These are phyloP conservation scores for Oscheius sp. DNA, from an alignment of 2,888 invertebrate species.

Conservation along the genomic window DNA sequence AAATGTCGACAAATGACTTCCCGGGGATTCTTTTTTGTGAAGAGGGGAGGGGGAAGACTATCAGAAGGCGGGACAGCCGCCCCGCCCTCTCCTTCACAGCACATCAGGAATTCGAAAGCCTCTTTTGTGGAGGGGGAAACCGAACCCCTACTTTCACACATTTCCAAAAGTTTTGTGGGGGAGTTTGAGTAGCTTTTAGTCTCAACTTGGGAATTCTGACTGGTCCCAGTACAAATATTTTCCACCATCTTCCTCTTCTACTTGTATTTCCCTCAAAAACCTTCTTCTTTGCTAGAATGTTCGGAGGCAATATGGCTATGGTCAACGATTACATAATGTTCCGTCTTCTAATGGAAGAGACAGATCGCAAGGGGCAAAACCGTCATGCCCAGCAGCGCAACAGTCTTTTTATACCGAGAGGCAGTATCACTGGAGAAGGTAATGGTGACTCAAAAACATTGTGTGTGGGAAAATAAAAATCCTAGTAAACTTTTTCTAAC, in stretches of 20 bases:
- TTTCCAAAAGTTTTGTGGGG: background rate
- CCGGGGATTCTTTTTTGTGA: background rate
- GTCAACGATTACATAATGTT: conserved; percentile 67
- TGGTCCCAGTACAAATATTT: too few species aligned
- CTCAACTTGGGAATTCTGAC: background rate
- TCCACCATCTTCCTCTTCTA: background rate
- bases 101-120: background rate
- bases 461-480: background rate
- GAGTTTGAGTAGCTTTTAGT: background rate
- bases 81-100: background rate
- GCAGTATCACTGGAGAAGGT: conserved; percentile 31
- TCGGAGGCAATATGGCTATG: conserved; percentile 54
- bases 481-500: background rate
- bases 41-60: background rate
- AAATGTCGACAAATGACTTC: too few species aligned
- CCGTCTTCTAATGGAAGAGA: conserved; percentile 61
- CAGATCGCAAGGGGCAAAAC: conserved; percentile 44
- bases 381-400: conserved; percentile 37
- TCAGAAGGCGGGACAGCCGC: too few species aligned
- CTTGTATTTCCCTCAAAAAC: background rate
- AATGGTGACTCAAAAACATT: background rate
- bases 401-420: conserved; percentile 30
- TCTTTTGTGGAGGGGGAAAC: background rate
- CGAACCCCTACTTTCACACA: background rate
- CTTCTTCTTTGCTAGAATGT: conserved; percentile 36